Evolutionary conservation across 2,797 vertebrate species (phyloP).

Genomic region (Eospalax fontanierii): DNA sequence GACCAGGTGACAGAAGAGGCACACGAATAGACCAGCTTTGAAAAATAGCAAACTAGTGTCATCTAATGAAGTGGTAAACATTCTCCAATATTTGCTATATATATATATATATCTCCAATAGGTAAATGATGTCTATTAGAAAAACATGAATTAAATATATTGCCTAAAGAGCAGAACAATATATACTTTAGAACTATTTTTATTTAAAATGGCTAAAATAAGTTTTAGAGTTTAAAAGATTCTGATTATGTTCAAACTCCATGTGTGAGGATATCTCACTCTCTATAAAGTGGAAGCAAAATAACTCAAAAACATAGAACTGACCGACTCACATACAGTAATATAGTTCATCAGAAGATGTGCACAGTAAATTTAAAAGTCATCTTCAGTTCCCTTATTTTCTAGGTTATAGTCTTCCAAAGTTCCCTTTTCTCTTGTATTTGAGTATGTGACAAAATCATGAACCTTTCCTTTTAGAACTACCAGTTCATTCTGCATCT

Average conservation of each 20-base stretch:
- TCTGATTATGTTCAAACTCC: conserved; percentile 34
- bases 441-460: conserved; percentile 85
- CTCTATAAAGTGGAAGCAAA: conserved; percentile 21
- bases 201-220: conserved; percentile 60
- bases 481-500: conserved; percentile 90
- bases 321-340: conserved; percentile 22
- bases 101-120: background rate
- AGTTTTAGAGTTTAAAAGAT: conserved; percentile 17
- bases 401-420: conserved; percentile 75
- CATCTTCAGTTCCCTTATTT: conserved; percentile 72
- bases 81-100: background rate
- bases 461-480: conserved; percentile 90
- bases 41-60: conserved; percentile 43
- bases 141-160: conserved; percentile 58
- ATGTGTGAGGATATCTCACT: conserved; percentile 1
- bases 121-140: background rate
- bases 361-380: conserved; percentile 71
- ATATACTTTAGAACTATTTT: conserved; percentile 46
- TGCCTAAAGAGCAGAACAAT: conserved; percentile 51
- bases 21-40: background rate
- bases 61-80: conserved; percentile 32
- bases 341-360: conserved; percentile 23
- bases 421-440: conserved; percentile 72
- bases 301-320: conserved; percentile 37
- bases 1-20: background rate